Conservation (phyloP, 2,113 vertebrate species). For the Petrocephalus zakoni region DNA sequence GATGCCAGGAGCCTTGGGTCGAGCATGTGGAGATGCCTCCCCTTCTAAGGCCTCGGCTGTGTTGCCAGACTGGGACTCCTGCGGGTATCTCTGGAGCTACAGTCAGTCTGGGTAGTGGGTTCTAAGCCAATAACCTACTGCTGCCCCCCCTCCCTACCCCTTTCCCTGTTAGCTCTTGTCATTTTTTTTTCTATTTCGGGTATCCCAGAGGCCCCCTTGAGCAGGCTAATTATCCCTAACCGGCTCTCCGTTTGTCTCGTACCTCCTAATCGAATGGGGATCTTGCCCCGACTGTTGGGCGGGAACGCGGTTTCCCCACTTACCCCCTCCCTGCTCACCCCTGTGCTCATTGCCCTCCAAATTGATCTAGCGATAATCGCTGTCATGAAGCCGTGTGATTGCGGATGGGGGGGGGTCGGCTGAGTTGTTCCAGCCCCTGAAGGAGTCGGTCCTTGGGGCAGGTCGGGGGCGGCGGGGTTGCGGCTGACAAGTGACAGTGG, state of each 20-base stretch:
- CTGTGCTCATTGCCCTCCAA: slow-evolving; percentile 24
- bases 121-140: not conserved
- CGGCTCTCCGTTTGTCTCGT: not conserved
- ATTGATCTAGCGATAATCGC: slow-evolving; percentile 38
- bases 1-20: not conserved
- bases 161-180: not conserved
- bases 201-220: not conserved
- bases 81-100: not conserved
- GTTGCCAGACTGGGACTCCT: not conserved
- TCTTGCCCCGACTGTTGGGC: not conserved
- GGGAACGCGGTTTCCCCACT: not conserved
- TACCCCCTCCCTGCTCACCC: not conserved
- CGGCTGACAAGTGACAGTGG: not conserved
- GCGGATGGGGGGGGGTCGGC: slow-evolving; percentile 23
- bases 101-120: not conserved
- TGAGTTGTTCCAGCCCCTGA: slow-evolving; percentile 19
- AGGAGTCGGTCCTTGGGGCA: slow-evolving; percentile 35
- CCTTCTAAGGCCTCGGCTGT: not conserved
- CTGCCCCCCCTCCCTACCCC: not conserved
- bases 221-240: not conserved
- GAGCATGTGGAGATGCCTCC: not conserved
- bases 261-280: not conserved
- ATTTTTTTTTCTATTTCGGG: not conserved
- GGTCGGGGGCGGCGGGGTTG: slow-evolving; percentile 24
- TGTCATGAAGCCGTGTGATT: slow-evolving; percentile 8